These are phyloP conservation scores for Pycnomerus fuliginosus DNA, from an alignment of 2,888 invertebrate species.

Conservation along the genomic window DNA sequence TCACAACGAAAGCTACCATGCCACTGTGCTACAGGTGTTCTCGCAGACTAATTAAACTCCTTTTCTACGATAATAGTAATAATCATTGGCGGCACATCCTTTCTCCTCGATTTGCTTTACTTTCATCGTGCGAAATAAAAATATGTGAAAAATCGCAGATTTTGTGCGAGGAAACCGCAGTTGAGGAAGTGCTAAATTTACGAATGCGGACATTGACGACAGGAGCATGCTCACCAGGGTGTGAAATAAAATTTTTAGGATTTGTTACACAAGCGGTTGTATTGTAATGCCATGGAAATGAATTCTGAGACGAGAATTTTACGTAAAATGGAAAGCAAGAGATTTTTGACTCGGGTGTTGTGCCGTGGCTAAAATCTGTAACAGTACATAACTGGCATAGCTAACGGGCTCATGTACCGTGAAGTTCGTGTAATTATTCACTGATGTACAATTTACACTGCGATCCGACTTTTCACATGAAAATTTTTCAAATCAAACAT, in stretches of 20 bases:
- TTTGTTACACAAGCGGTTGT: constrained; percentile 4
- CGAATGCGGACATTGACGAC: constrained; percentile 1
- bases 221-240: no score
- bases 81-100: constrained; percentile 24
- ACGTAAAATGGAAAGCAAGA: constrained; percentile 16
- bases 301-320: constrained; percentile 9
- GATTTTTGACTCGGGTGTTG: constrained; percentile 1
- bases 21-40: constrained; percentile 6
- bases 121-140: constrained; percentile 32
- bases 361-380: constrained; percentile 5
- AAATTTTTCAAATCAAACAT: neutral
- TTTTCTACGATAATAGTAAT: constrained; percentile 10
- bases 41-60: constrained; percentile 16
- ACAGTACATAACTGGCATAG: constrained; percentile 11
- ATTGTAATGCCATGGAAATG: constrained; percentile 1
- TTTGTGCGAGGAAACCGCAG: neutral
- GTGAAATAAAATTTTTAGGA: constrained; percentile 2
- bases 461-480: neutral
- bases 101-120: constrained; percentile 25
- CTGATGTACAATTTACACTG: neutral
- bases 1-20: constrained; percentile 12
- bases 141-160: constrained; percentile 8
- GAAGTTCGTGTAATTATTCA: constrained; percentile 4
- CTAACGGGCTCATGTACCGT: constrained; percentile 5
- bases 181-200: constrained; percentile 1